A percentile compares a stretch with the other conserved stretches of the same genome.
Conservation (phyloP, 2,888 invertebrate species). For the Monopis laevigella region DNA sequence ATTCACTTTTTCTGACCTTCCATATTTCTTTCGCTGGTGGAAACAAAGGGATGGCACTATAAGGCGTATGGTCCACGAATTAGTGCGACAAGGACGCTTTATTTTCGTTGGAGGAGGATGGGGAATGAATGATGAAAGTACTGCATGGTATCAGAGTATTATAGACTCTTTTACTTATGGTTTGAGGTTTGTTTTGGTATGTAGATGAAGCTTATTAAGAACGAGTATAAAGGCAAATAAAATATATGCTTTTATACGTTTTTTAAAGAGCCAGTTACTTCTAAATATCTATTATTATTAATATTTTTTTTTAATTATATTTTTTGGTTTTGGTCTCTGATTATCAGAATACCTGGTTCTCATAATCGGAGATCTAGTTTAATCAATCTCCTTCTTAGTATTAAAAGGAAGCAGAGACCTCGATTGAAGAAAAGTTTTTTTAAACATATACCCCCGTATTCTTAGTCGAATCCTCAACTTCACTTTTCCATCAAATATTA, state of each 20-base stretch:
- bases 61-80: conserved; percentile 64
- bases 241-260: no score
- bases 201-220: not conserved
- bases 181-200: conserved; percentile 47
- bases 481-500: no score
- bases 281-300: not conserved
- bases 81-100: conserved; percentile 77
- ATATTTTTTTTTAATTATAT: conserved; percentile 1
- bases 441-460: no score
- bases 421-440: no score
- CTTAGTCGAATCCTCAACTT: no score
- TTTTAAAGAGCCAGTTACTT: no score
- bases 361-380: no score
- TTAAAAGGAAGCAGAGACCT: no score
- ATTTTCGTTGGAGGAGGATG: conserved; percentile 79
- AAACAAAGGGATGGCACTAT: conserved; percentile 38
- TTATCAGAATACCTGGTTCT: no score
- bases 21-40: conserved; percentile 50
- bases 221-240: no score
- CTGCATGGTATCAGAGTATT: conserved; percentile 73
- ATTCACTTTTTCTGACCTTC: conserved; percentile 36
- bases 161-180: conserved; percentile 77
- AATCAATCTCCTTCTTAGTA: no score
- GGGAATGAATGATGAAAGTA: conserved; percentile 81
- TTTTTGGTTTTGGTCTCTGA: no score